These are phyloP conservation scores for Brachionus paranguensis DNA, from an alignment of 1,140 invertebrate genomes.

Conservation along the genomic window DNA sequence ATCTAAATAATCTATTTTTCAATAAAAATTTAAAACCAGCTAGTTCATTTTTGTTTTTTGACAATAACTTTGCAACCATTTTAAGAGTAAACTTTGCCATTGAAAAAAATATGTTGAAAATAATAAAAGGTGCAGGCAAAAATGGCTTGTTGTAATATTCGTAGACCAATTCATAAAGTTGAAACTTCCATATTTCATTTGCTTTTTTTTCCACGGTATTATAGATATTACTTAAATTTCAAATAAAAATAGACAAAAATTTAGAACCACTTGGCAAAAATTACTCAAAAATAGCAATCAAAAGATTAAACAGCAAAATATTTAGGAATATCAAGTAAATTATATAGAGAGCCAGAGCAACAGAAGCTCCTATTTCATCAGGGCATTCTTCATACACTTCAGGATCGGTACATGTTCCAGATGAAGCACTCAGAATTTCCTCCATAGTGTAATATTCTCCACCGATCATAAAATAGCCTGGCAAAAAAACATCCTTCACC, in stretches of 20 bases:
- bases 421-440: background rate
- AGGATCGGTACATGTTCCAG: background rate
- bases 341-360: background rate
- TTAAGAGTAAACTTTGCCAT: background rate
- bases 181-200: slow-evolving; percentile 33
- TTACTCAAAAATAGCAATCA: slow-evolving; percentile 40
- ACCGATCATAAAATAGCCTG: slow-evolving; percentile 28
- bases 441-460: slow-evolving; percentile 16
- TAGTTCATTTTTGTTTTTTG: background rate
- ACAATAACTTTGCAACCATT: background rate
- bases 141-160: slow-evolving; percentile 31
- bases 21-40: background rate
- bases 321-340: slow-evolving; percentile 24
- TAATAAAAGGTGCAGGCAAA: slow-evolving; percentile 15
- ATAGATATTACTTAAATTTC: background rate
- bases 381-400: background rate
- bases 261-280: background rate
- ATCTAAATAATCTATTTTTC: background rate
- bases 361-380: background rate
- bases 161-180: background rate
- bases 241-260: background rate
- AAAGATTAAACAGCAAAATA: slow-evolving; percentile 25
- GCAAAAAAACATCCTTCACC: background rate
- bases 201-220: background rate
- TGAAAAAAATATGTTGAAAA: background rate